These are phyloP conservation scores for Drosophila hydei DNA, from an alignment of 1,140 invertebrate genomes.

Conservation along the genomic window DNA sequence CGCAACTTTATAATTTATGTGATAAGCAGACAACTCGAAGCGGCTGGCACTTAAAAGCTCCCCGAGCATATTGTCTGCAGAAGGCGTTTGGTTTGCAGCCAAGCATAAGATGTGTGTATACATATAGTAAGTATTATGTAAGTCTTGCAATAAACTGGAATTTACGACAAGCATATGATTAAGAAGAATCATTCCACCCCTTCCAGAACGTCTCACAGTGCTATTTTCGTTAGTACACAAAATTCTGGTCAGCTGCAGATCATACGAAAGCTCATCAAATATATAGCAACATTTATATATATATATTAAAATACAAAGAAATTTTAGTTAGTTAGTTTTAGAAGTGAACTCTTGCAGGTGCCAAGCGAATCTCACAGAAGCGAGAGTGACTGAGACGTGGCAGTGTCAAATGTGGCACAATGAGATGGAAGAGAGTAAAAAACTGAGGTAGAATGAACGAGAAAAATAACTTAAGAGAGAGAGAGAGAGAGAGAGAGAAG, in stretches of 20 bases:
- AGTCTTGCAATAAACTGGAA: conserved; percentile 39
- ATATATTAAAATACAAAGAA: background rate
- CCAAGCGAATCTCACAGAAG: background rate
- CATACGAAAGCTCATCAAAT: background rate
- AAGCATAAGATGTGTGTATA: conserved; percentile 18
- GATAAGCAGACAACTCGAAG: conserved; percentile 33
- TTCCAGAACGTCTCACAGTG: background rate
- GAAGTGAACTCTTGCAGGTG: too few relatives aligned
- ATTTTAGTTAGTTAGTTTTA: too few relatives aligned
- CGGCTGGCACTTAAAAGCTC: conserved; percentile 27
- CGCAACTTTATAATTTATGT: conserved; percentile 42
- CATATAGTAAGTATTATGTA: conserved; percentile 29
- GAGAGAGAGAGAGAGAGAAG: background rate
- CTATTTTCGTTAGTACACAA: conserved; percentile 35
- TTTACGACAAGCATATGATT: conserved; percentile 33
- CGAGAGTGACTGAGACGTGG: background rate
- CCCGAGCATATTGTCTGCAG: conserved; percentile 13
- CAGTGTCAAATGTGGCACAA: background rate
- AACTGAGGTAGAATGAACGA: background rate
- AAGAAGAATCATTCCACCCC: conserved; percentile 11
- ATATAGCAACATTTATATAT: background rate
- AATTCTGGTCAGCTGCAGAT: conserved; percentile 6
- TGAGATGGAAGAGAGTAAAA: background rate
- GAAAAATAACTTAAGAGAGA: background rate
- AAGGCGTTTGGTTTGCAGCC: conserved; percentile 9